Evolutionary conservation across 2,797 vertebrate genomes (phyloP), one percentile per base, ranked within the genome.

Genomic region (Astyanax mexicanus): DNA sequence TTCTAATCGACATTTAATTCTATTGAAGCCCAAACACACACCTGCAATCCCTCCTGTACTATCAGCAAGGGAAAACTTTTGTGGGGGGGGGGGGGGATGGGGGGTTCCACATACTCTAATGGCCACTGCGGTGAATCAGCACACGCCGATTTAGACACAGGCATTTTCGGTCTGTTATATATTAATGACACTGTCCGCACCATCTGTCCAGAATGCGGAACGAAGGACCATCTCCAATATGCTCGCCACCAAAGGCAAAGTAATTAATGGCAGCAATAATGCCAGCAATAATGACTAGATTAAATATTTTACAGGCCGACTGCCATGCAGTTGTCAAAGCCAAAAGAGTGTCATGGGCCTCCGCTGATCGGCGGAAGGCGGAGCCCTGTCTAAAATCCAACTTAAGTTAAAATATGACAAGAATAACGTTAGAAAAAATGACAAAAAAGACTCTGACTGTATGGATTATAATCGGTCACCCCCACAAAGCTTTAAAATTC

Each of bases 241-340:
- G 95, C 95, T 95, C 93, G 92, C 92, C 95, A 94, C 95, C 95
- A 93, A 95, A 93, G 94, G 96, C 95, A 96, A 95, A 95, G 95
- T 95, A 94, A 96, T 97, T 95, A 96, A 96, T 96, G 94, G 96
- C 95, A 95, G 93, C 94, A 95, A 95, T 94, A 95, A 95, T 95
- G 95, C 95, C 93, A 92, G 94, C 94, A 96, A 95, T 95, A 95
- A 95, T 95, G 95, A 95, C 94, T 93, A 95, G 94, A 96, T 94
- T 95, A 95, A 96, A 95, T 95, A 95, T 96, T 95, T 96, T 95
- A 95, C 94, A 95, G 94, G 94, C 93, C 91, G 93, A 94, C 94
- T 93, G 92, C 94, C 94, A 93, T 92, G 92, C 60, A 78, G 78
- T 78, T 57, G 76, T 84, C 80, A 72, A 68, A 81, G 83, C 83